Base-by-base conservation (phyloP, 2,888 invertebrate species). In the Ornithoptera priamus region DNA sequence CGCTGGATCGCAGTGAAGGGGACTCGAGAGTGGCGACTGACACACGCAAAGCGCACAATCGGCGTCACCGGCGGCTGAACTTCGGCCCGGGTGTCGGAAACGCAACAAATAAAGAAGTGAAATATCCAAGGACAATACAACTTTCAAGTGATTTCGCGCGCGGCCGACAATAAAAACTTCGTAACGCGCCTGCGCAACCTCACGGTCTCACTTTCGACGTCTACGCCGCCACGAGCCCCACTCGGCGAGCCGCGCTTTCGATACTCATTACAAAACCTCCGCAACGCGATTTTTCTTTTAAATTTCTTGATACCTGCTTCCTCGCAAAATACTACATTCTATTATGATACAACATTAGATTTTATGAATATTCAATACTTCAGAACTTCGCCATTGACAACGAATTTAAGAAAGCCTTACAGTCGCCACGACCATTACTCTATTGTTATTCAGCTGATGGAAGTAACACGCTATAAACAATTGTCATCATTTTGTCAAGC, bases 91-190 rank as follows among this genome's bases (percentile, higher is more conserved):
- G 84, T 89, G 87, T 90, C 89, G 90, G 90, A 90, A 91, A 90
- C 85, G 86, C 84, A 84, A 84, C 85, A 86, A 90, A 90, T 90
- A 91, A 90, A 90, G 87, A 90, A 91, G 88, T 91, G 89, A 92
- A 92, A 90, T 89, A 91, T 85, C 89, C 92, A 92, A 92, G 92
- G 91, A 92, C 92, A 91, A 88, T 87, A 87, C 88, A 88, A 92
- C 92, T 92, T 92, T 92, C 92, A 89, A 92, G 88, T 89, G 91
- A 92, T 92, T 92, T 92, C 92, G 90, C 90, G 90, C 89, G 89
- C 89, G 82, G 87, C 89, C 89, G 88, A 90, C 90, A 89, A 88
- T 90, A 91, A 92, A 90, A 92, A 92, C 91, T 91, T 89, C 88
- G 91, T 89, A 89, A 90, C 84, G 83, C 85, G 89, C 78, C 89